phyloP scores from a whole-genome alignment of 2,888 invertebrate species.

The Aphelenchoides bicaudatus region DNA sequence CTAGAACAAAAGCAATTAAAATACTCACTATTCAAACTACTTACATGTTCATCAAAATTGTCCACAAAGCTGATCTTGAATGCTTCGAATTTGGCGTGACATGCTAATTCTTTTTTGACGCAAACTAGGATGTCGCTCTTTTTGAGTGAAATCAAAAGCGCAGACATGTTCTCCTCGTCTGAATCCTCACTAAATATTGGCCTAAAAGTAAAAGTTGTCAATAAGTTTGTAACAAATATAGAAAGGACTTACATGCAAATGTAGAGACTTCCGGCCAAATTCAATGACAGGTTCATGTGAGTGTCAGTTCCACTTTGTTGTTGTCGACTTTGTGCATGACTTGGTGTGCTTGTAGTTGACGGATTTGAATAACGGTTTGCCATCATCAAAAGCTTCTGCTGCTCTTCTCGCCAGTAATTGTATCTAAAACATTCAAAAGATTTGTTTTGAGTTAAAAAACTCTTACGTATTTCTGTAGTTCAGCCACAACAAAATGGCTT shows the following conservation, averaged over 20 bases:
- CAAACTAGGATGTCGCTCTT: constrained; percentile 93
- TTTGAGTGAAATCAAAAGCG: constrained; percentile 80
- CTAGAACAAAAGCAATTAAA: constrained; percentile 19
- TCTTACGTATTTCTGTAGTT: constrained; percentile 99
- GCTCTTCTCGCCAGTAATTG: constrained; percentile 38
- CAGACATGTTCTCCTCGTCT: constrained; percentile 19
- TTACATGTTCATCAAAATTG: constrained; percentile 67
- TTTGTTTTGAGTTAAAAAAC: constrained; percentile 93
- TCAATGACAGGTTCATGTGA: constrained; percentile 51
- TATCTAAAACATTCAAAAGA: no score
- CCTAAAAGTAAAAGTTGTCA: constrained; percentile 53
- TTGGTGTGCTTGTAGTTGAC: neutral
- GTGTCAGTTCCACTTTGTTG: constrained; percentile 25
- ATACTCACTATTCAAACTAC: constrained; percentile 3
- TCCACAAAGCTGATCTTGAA: constrained; percentile 90
- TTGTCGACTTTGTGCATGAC: neutral
- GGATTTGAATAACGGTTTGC: neutral
- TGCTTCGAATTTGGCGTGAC: constrained; percentile 75
- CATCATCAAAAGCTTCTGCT: constrained; percentile 18
- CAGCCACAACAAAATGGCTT: constrained; percentile 95
- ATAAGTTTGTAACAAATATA: no score
- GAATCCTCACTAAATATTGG: constrained; percentile 29
- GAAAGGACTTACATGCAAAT: no score
- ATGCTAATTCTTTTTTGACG: constrained; percentile 70
- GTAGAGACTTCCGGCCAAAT: constrained; percentile 57